Evolutionary conservation across 2,888 invertebrate species (phyloP).

Genomic region (Drosophila antonietae): DNA sequence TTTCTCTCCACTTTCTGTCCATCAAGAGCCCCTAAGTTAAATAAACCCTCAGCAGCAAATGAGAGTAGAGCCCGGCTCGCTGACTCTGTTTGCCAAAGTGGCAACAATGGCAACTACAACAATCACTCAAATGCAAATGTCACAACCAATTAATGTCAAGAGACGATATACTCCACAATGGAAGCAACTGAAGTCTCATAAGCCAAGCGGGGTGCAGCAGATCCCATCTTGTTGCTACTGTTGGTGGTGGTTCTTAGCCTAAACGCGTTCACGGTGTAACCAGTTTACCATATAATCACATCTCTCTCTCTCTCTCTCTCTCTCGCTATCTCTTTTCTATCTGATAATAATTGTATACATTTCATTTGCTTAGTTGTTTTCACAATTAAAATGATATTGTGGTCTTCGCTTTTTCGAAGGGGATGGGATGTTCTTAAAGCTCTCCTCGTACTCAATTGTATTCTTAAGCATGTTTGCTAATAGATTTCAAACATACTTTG

Average conservation of each 20-base stretch:
- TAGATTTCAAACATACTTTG: not conserved
- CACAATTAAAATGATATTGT: conserved; percentile 79
- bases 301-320: conserved; percentile 5
- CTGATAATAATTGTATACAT: conserved; percentile 24
- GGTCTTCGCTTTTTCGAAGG: conserved; percentile 59
- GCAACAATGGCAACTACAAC: conserved; percentile 80
- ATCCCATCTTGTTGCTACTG: conserved; percentile 36
- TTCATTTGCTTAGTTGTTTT: conserved; percentile 79
- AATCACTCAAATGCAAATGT: conserved; percentile 82
- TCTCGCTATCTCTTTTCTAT: conserved; percentile 1
- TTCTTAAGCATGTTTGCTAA: not conserved
- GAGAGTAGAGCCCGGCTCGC: not conserved
- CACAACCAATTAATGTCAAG: conserved; percentile 83
- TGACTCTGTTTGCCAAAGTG: conserved; percentile 49
- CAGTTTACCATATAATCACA: conserved; percentile 49
- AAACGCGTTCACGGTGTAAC: conserved; percentile 60
- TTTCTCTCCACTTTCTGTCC: conserved; percentile 21
- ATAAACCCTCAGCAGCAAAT: conserved; percentile 35
- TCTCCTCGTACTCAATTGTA: not conserved
- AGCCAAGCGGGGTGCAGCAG: conserved; percentile 16
- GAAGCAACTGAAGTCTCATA: conserved; percentile 29
- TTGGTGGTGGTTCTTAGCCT: conserved; percentile 39
- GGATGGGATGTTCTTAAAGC: conserved; percentile 1
- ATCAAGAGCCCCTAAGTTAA: conserved; percentile 20
- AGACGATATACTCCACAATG: conserved; percentile 66